Percentiles rank a stretch among this genome's conserved stretches.
phyloP scores from a whole-genome alignment of 1,140 invertebrate species.

The Ptiloglossa arizonensis region DNA sequence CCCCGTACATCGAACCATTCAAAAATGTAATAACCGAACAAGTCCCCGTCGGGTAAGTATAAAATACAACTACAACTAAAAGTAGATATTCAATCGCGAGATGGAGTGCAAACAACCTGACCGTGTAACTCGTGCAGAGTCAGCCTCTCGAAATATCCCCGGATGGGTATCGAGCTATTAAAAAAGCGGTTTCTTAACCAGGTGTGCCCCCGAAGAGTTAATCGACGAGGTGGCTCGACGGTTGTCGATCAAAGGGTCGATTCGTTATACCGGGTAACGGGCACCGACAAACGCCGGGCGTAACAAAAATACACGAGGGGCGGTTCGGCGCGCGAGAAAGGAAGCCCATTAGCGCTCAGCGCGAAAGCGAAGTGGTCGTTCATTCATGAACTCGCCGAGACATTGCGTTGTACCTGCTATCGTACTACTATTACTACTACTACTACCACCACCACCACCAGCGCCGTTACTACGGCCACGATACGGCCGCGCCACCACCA shows the following conservation, averaged over 20 bases:
- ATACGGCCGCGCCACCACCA: conserved; percentile 33
- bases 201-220: too few species aligned
- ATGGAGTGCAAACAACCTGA: too few species aligned
- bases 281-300: not conserved
- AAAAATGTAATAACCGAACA: too few species aligned
- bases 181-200: too few species aligned
- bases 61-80: too few species aligned
- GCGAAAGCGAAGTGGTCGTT: conserved; percentile 73
- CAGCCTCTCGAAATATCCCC: too few species aligned
- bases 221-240: not conserved
- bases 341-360: conserved; percentile 71
- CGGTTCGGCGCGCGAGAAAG: conserved; percentile 61
- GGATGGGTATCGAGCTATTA: too few species aligned
- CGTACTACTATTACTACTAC: conserved; percentile 48
- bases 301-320: conserved; percentile 61
- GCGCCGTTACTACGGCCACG: not conserved
- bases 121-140: too few species aligned
- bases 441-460: conserved; percentile 31
- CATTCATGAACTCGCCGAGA: conserved; percentile 74
- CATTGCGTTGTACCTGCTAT: conserved; percentile 60
- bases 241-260: not conserved
- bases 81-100: too few species aligned
- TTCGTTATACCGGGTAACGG: conserved; percentile 12
- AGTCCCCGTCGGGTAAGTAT: too few species aligned
- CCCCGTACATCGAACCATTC: too few species aligned